Evolutionary conservation across 2,888 invertebrate species (phyloP).

Genomic region (Mayetiola destructor): DNA sequence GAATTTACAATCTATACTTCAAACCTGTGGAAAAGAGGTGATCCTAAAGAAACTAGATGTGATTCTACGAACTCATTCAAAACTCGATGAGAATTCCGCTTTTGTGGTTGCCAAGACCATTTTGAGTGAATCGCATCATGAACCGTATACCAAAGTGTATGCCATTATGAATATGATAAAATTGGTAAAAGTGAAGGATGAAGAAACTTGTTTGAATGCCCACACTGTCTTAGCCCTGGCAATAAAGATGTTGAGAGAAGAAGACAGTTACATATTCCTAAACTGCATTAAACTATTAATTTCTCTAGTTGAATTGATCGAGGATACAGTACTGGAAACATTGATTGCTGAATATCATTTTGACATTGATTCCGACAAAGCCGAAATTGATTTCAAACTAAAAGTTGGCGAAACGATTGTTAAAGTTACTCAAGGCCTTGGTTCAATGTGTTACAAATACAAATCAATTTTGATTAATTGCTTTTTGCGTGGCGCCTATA

Average conservation of each 20-base stretch:
- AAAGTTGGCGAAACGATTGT: slow-evolving; percentile 33
- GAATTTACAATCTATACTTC: not conserved
- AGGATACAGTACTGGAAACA: slow-evolving; percentile 29
- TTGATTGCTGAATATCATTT: slow-evolving; percentile 30
- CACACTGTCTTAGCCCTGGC: slow-evolving; percentile 30
- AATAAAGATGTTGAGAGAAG: slow-evolving; percentile 26
- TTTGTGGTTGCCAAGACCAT: not conserved
- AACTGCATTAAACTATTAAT: slow-evolving; percentile 32
- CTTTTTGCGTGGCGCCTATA: slow-evolving; percentile 29
- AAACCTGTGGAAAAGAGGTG: not conserved
- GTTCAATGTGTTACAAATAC: slow-evolving; percentile 30
- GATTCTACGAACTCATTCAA: not conserved
- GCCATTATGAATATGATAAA: slow-evolving; percentile 30
- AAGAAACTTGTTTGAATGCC: slow-evolving; percentile 24
- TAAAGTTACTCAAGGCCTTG: slow-evolving; percentile 29
- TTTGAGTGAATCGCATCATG: slow-evolving; percentile 11
- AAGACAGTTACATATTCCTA: slow-evolving; percentile 33
- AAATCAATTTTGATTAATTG: slow-evolving; percentile 29
- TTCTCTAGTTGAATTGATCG: slow-evolving; percentile 27
- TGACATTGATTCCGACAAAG: slow-evolving; percentile 25
- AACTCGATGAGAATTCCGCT: not conserved
- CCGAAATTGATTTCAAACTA: slow-evolving; percentile 28
- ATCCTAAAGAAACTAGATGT: not conserved
- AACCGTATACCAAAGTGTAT: slow-evolving; percentile 31
- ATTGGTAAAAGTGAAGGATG: slow-evolving; percentile 25